Base-by-base conservation (phyloP, 2,888 invertebrate genomes). In the Cryptocheilus praepositus region DNA sequence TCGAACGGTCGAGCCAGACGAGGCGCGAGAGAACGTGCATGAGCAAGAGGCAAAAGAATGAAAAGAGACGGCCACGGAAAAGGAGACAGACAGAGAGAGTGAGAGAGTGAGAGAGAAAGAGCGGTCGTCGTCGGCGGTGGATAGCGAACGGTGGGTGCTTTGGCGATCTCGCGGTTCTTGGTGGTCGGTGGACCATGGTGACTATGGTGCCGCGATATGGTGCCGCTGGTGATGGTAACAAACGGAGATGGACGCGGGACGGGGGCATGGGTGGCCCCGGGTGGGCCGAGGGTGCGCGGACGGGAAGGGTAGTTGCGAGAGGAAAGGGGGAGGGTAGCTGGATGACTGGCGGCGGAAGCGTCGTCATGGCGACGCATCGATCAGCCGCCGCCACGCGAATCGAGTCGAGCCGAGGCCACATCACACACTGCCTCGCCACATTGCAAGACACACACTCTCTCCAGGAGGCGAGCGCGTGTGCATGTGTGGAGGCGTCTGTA, bases 311-410 rank as follows among this genome's bases (percentile, higher is more conserved):
- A 21, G 62, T 46, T 49, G 57, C 62, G 58, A 22, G 60, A 52
- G 36, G 51, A 51, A 66, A 64, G 74, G 73, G 74, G 72, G 75
- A 76, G 71, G 81, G 76, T 79, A 84, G 85, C 84, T 85, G 86
- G 87, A 87, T 87, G 88, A 88, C 88, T 88, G 85, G 85, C 85
- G 87, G 86, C 87, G 88, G 88, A 88, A 88, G 90, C 89, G 93
- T 92, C 91, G 92, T 92, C 91, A 92, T 91, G 91, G 91, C 90
- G 91, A 90, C 91, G 89, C 90, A 92, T 93, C 92, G 93, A 92
- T 91, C 89, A 89, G 86, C 87, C 86, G 86, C 84, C 81, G 83
- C 83, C 81, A 88, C 81, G 78, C 81, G 80, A 83, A 80, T 80
- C 83, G 77, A 83, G 81, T 82, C 82, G 76, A 77, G 77, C 79